These are phyloP conservation scores for Bos javanicus DNA, from an alignment of 2,113 vertebrate species.

Conservation along the genomic window DNA sequence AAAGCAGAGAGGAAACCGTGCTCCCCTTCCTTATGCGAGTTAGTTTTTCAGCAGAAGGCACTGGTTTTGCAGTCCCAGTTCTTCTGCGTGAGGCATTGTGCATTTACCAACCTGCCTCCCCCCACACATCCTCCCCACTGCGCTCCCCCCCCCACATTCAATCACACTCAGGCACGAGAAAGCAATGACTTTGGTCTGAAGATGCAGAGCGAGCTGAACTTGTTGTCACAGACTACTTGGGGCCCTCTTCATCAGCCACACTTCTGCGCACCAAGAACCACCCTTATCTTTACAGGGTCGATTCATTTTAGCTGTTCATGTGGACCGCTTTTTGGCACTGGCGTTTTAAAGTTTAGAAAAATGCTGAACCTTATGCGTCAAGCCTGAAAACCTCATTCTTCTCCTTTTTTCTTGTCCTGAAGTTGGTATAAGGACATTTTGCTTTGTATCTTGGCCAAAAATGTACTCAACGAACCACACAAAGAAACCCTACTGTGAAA, in stretches of 20 bases:
- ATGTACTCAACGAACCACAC: not conserved
- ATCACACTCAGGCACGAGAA: not conserved
- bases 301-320: no score
- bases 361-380: not conserved
- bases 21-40: not conserved
- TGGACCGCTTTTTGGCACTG: not conserved
- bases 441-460: not conserved
- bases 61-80: not conserved
- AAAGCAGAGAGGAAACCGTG: slow-evolving; percentile 12
- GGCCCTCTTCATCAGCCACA: not conserved
- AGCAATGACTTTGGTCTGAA: not conserved
- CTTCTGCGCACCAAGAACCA: not conserved
- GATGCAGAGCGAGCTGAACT: fast-evolving
- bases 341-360: not conserved
- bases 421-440: not conserved
- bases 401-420: not conserved
- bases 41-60: not conserved
- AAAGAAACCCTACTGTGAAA: not conserved
- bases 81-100: not conserved
- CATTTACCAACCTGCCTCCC: no score
- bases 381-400: not conserved
- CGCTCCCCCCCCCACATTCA: fast-evolving
- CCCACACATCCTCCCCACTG: fast-evolving
- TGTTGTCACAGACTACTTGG: not conserved
- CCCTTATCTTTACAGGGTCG: no score